Evolutionary conservation across 92 coral and sea anemone species (phyloP), one percentile per base, ranked within the genome.

Genomic region (Montipora capitata): DNA sequence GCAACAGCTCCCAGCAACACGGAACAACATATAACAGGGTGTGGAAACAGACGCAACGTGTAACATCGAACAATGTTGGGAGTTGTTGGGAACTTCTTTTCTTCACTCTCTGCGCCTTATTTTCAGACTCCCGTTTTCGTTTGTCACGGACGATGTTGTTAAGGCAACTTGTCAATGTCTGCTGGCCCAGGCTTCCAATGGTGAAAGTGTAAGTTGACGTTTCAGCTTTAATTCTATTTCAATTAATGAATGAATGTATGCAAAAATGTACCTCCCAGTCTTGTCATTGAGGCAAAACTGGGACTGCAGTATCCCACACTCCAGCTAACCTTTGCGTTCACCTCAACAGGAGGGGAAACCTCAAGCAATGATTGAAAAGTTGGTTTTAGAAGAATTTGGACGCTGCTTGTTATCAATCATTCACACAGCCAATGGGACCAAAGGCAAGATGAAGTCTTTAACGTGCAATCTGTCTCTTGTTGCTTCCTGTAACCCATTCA

Each of bases 141-240:
- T 96, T 78, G 99, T 98, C 15, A 98, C 99, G 10, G 95, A 92
- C 69, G 98, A 98, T 12, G 98, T 98, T 27, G 99, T 92, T 2
- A 94, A 98, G 83, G 99, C 98, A 5, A 98, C 99, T 3, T 98
- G 99, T 75, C 99, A 93, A 79, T 98, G 99, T 82, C 92, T 98
- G 70, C 88, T 98, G 9, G 96, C 96, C 10, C 99, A 98, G 85
- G 99, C 99, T 8, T 78, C 93, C 12, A 96, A 94, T 59, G 98
- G 98, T 2, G 99, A 98, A 76, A 98, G 81, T 88, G 99, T 98
- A 73, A 59, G 78, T 45, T 80, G 0, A 16, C 35, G 14, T 52
- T 39, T 14, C n/a, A 4, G 49, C 40, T 49, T 5, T 27, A 27
- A 27, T 27, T 27, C 35, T 27, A 27, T 27, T 27, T 27, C 35